Evolutionary conservation across 2,888 invertebrate species (phyloP), one percentile per base, ranked within the genome.

Genomic region (Liopterus haemorrhoidalis): DNA sequence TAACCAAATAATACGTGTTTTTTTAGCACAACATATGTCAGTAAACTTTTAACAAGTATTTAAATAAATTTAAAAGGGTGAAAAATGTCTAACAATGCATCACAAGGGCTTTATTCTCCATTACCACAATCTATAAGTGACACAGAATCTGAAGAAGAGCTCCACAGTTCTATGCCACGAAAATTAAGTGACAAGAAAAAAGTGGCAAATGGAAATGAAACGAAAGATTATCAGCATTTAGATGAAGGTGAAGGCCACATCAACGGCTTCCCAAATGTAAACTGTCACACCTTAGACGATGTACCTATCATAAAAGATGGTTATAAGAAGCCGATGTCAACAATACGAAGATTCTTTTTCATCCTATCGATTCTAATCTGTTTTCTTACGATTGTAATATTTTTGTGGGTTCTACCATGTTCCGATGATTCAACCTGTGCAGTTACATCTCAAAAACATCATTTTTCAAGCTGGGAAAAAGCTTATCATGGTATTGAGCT

Each of bases 351-450:
- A 50, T 73, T 78, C 49, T 82, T 80, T 27, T 82, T 88, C 54
- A 69, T 82, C 12, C 69, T 76, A 6, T 88, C 88, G 1, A 76
- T 88, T 51, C 62, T 85, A 31, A 63, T 82, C 38, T 89, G 84
- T 60, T 66, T 84, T 49, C 69, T 81, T 46, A 83, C 83, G 5
- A 78, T 84, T 36, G 69, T 86, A 28, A 74, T 82, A 58, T 90
- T 85, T 61, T 68, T 85, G 4, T 86, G 82, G 81, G 76, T 81
- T 9, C 68, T 83, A 55, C 88, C 88, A 0, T 89, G 88, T 58
- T 76, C 79, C 3, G 81, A 82, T 58, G 74, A 75, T 4, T 76
- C 78, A 11, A 77, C 80, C 39, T 87, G 87, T 54, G 74, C 79
- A 8, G 70, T 69, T 1, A 59, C 62, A 1, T 66, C 65, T 3